Evolutionary conservation across 2,797 vertebrate genomes (phyloP), one percentile per base, ranked within the genome.

Genomic region (Perodicticus potto): DNA sequence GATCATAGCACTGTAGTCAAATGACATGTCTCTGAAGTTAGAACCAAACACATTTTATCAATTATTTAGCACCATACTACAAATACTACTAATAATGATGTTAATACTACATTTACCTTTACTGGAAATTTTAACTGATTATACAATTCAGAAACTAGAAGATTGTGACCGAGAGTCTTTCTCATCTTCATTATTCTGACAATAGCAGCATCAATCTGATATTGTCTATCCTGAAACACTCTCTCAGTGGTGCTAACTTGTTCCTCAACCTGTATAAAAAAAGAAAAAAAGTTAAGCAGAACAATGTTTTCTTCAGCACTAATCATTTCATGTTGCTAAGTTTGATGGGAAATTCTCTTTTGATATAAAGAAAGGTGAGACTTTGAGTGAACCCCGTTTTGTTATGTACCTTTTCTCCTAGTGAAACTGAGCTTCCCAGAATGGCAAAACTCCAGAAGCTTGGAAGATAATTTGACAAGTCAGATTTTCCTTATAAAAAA

Each of bases 111-210:
- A 0, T 16, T 98, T 98, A 99, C 99, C 99, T 99, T 99, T 45
- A 99, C 99, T 0, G 99, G 99, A 97, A 99, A 99, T 98, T 99
- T 99, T 92, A 99, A 98, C 97, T 99, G 99, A 98, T 99, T 99
- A 98, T 99, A 99, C 93, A 99, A 97, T 96, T 99, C 99, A 5
- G 99, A 99, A 74, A 99, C 99, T n/a, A 99, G 99, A 20, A 99
- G 98, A 90, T 99, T 99, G 97, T 99, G 99, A 84, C 99, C 99
- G 17, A 99, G 99, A 2, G 99, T 99, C 98, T 99, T 99, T 81
- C 99, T 99, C 99, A 99, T 99, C 98, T 99, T 99, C 99, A 99
- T 99, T 98, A 99, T 99, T 90, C 99, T 99, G 27, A 99, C 99
- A 23, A 99, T 99, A 84, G 99, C 99, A 80, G 99, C 99, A 70